Evolutionary conservation across 2,888 invertebrate genomes (phyloP).

Genomic region (Dryocosmus kuriphilus): DNA sequence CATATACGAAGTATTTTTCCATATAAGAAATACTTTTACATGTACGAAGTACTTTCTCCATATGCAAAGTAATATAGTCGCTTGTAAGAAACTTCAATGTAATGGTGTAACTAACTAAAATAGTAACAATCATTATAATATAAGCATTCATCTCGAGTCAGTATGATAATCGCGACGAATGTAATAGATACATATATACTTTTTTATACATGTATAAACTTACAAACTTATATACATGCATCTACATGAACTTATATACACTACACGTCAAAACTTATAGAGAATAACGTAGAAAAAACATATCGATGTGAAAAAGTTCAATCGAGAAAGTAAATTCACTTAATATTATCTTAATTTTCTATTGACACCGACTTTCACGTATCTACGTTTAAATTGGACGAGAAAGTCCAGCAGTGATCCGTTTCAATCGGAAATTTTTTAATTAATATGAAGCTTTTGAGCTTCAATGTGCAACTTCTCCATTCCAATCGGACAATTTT

Average conservation of each 20-base stretch:
- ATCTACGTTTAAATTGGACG: no score
- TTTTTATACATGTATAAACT: constrained; percentile 40
- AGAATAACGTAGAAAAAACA: background rate
- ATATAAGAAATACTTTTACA: no score
- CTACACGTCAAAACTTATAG: constrained; percentile 53
- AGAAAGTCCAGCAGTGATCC: no score
- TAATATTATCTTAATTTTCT: no score
- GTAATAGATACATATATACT: constrained; percentile 36
- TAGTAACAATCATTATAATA: constrained; percentile 36
- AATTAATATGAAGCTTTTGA: no score
- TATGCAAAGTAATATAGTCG: constrained; percentile 38
- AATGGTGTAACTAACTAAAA: constrained; percentile 34
- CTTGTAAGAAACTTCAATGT: constrained; percentile 39
- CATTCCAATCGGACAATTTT: no score
- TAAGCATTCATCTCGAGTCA: constrained; percentile 17
- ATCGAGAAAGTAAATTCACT: constrained; percentile 16
- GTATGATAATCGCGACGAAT: constrained; percentile 7
- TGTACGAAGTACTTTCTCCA: no score
- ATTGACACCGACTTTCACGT: no score
- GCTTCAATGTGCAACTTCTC: no score
- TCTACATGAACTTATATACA: constrained; percentile 51
- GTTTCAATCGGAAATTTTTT: no score
- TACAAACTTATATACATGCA: constrained; percentile 47
- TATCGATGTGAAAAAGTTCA: background rate
- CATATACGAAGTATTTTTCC: no score